These are phyloP conservation scores for Cathartes aura DNA, from an alignment of 2,113 vertebrate species.

Conservation along the genomic window DNA sequence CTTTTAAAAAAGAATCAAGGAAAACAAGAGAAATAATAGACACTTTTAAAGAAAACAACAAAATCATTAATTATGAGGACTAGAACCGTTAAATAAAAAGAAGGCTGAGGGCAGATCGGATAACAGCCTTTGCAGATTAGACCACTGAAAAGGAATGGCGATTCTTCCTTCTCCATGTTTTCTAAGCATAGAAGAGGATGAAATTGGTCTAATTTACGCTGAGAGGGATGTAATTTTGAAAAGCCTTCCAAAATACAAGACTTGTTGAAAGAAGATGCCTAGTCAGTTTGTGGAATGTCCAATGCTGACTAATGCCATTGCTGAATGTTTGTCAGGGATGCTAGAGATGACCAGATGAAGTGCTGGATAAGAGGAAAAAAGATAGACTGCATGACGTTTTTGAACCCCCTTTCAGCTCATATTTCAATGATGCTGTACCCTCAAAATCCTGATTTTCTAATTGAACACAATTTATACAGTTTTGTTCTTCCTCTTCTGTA, in stretches of 20 bases:
- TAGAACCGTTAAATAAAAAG: background rate
- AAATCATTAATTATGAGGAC: background rate
- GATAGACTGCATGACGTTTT: background rate
- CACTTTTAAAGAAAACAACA: background rate
- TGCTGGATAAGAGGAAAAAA: background rate
- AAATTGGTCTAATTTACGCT: background rate
- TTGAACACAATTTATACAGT: background rate
- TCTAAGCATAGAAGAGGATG: background rate
- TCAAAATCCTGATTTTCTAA: background rate
- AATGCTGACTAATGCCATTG: background rate
- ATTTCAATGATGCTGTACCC: background rate
- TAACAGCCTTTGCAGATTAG: background rate
- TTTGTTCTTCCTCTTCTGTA: background rate
- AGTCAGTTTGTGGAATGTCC: background rate
- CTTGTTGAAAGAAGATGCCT: background rate
- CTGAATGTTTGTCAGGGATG: background rate
- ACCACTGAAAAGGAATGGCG: background rate
- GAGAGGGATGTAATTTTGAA: background rate
- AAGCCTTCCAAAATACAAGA: background rate
- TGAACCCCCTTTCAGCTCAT: background rate
- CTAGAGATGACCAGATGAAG: background rate
- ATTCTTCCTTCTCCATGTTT: background rate
- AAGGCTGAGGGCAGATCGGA: background rate
- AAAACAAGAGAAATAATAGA: background rate
- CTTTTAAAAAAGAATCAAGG: background rate